phyloP scores from a whole-genome alignment of 2,888 invertebrate genomes.

The Polyommatus icarus region DNA sequence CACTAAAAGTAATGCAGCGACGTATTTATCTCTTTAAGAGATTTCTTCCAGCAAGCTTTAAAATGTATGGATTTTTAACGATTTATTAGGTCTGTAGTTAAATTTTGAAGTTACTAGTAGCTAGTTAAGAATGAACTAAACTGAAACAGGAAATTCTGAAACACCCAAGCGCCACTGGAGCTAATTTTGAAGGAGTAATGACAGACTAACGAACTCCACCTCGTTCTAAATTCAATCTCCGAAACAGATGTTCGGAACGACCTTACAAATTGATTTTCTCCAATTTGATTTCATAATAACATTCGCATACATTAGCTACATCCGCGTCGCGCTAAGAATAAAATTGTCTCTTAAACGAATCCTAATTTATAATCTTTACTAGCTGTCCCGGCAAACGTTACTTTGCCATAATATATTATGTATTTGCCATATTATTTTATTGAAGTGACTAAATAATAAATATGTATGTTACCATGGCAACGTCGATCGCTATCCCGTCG shows the following conservation, averaged over 20 bases:
- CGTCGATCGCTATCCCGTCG: too few relatives aligned
- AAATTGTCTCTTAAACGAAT: conserved; percentile 7
- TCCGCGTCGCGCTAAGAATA: neutral
- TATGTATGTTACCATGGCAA: too few relatives aligned
- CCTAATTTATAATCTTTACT: neutral
- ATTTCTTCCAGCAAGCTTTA: too few relatives aligned
- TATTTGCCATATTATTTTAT: too few relatives aligned
- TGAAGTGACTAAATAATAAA: too few relatives aligned
- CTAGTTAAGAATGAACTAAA: neutral
- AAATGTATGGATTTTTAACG: too few relatives aligned
- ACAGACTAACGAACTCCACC: conserved; percentile 9
- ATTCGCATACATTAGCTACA: conserved; percentile 25
- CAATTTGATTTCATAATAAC: conserved; percentile 29
- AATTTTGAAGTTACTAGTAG: too few relatives aligned
- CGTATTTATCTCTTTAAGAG: too few relatives aligned
- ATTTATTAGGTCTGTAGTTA: too few relatives aligned
- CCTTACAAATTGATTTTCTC: conserved; percentile 22
- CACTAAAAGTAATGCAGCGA: too few relatives aligned
- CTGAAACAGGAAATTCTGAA: neutral
- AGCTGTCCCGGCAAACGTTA: too few relatives aligned
- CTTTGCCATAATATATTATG: too few relatives aligned
- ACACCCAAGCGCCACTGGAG: neutral
- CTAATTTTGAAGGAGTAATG: conserved; percentile 13
- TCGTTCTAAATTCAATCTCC: conserved; percentile 24
- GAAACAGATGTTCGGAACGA: conserved; percentile 22